Conservation (phyloP, 2,797 vertebrate species). For the Onychomys leucogaster region DNA sequence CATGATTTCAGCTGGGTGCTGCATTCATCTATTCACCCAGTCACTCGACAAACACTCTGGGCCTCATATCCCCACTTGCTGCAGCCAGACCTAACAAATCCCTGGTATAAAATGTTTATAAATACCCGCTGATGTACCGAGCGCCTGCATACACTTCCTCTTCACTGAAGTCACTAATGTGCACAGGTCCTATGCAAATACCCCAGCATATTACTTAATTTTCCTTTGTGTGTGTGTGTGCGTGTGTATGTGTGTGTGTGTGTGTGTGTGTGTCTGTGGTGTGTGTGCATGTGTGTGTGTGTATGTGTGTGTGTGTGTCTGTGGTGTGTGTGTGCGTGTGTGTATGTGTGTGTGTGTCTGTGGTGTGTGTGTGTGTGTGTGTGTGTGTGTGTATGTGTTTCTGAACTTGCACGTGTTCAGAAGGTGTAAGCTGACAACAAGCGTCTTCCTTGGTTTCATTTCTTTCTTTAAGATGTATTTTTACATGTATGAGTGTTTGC, state of each 20-base stretch:
- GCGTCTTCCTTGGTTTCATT: not conserved
- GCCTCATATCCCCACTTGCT: not conserved
- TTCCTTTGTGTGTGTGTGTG: not conserved
- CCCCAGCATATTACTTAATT: not conserved
- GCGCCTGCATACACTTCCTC: not conserved
- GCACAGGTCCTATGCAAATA: not conserved
- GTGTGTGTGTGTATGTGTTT: not conserved
- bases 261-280: not conserved
- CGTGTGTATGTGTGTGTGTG: too few relatives aligned
- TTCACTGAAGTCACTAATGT: not conserved
- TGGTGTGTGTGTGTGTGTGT: not conserved
- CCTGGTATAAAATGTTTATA: not conserved
- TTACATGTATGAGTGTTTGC: not conserved
- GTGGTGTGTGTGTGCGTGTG: not conserved
- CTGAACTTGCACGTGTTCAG: not conserved
- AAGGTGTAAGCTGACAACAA: not conserved
- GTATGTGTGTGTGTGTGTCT: not conserved
- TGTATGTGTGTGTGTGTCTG: not conserved
- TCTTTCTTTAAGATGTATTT: not conserved
- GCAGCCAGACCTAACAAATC: not conserved
- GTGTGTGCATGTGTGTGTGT: too few relatives aligned
- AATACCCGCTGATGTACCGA: not conserved
- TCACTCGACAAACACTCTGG: not conserved
- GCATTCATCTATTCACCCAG: not conserved
- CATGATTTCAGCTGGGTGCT: not conserved